Conservation (phyloP, 2,888 invertebrate genomes). For the Ophion costatus region DNA sequence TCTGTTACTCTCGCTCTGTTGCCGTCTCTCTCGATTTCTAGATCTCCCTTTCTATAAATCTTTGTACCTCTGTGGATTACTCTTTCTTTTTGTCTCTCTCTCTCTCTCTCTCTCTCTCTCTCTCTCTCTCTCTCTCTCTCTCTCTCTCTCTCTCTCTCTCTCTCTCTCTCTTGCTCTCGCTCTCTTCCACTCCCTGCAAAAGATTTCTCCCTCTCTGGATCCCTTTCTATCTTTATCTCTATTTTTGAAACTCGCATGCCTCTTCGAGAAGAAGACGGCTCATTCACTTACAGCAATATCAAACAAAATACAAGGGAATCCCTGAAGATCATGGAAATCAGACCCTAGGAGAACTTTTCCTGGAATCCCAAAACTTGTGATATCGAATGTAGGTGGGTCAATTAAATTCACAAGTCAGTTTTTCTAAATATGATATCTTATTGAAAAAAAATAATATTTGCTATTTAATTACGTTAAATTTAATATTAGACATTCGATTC, state of each 20-base stretch:
- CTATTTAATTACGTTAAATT: too few species aligned
- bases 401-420: too few species aligned
- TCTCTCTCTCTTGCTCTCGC: constrained; percentile 19
- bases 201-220: not conserved
- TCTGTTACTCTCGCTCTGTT: constrained; percentile 18
- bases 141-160: constrained; percentile 25
- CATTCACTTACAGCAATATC: constrained; percentile 46
- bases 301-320: not conserved
- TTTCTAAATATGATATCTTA: too few species aligned
- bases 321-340: not conserved
- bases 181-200: constrained; percentile 24
- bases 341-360: not conserved
- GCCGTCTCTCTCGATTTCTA: constrained; percentile 48
- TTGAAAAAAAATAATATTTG: too few species aligned
- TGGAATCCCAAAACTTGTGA: not conserved
- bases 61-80: constrained; percentile 10
- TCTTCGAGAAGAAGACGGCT: constrained; percentile 37
- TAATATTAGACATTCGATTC: too few species aligned
- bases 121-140: not conserved
- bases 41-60: constrained; percentile 33
- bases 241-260: constrained; percentile 21
- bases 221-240: not conserved
- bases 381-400: too few species aligned
- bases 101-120: not conserved
- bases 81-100: constrained; percentile 29